Evolutionary conservation across 1,140 invertebrate genomes (phyloP).

Genomic region (Oreohelix idahoensis): DNA sequence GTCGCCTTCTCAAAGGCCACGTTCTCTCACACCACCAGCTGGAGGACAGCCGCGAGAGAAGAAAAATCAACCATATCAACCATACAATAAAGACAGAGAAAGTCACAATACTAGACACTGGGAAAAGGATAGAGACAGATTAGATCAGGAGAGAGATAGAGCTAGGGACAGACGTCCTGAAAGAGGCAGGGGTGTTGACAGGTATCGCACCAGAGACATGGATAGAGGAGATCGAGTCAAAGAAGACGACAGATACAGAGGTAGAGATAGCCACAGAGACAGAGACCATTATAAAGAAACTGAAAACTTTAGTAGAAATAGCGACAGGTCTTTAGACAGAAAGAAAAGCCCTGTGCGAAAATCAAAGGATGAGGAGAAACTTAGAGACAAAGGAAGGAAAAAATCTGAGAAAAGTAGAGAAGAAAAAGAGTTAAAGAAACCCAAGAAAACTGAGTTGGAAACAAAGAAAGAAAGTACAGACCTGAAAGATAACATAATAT

Average conservation of each 20-base stretch:
- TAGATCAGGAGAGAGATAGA: slow-evolving; percentile 11
- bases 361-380: slow-evolving; percentile 27
- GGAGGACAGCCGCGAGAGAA: neutral
- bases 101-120: neutral
- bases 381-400: slow-evolving; percentile 11
- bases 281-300: slow-evolving; percentile 10
- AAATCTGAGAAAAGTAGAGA: slow-evolving; percentile 5
- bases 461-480: slow-evolving; percentile 15
- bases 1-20: slow-evolving; percentile 27
- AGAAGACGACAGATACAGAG: slow-evolving; percentile 6
- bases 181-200: slow-evolving; percentile 24
- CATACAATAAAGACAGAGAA: slow-evolving; percentile 22
- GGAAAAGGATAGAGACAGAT: slow-evolving; percentile 25
- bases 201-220: neutral
- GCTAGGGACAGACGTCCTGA: slow-evolving; percentile 1
- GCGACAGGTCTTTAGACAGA: neutral
- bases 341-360: slow-evolving; percentile 6
- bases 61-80: slow-evolving; percentile 12
- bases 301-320: neutral
- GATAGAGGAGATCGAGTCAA: neutral
- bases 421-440: slow-evolving; percentile 15
- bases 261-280: slow-evolving; percentile 19
- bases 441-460: neutral
- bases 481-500: neutral
- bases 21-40: slow-evolving; percentile 21